Evolutionary conservation across 1,140 invertebrate species (phyloP), one percentile per base, ranked within the genome.

Genomic region (Pissodes strobi): DNA sequence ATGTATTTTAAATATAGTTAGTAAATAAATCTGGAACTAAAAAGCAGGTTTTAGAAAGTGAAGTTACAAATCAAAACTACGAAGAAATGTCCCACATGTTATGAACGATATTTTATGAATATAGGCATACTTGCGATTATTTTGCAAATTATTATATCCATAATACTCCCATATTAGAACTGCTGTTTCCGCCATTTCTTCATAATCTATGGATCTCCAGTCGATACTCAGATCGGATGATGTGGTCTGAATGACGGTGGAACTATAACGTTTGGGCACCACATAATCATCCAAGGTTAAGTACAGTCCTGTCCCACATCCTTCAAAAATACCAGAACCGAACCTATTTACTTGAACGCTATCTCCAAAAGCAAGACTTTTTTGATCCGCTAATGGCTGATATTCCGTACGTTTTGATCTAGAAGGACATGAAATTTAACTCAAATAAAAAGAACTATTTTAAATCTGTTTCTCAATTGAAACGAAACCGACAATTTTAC

Each of bases 271-370:
- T 18, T 17, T 23, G 22, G 65, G 63, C 38, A 66, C 45, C 8
- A 66, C 52, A 19, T 71, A 72, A 25, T 75, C 63, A 30, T 68
- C 64, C 27, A 66, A 18, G 8, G 68, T 63, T 9, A 69, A 49
- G 22, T 62, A 69, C 10, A 83, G 71, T 1, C 76, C 75, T 3
- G 77, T 78, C 9, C 62, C 69, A 64, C 82, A 83, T 21, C 80
- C 81, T 59, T 84, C 82, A 0, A 74, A 41, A 1, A 83, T 65
- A 0, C 81, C 82, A 21, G 72, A 72, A 6, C 79, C 81, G 63
- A 84, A 84, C 56, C 83, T 74, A 45, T 77, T 77, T n/a, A 69
- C 67, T 22, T 69, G 58, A 25, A 69, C 48, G 9, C 27, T 46
- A 22, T 66, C 64, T 13, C 68, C 68, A 22, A 66, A 43, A n/a